Conservation (phyloP, 2,888 invertebrate species). For the Apamea epomidion region DNA sequence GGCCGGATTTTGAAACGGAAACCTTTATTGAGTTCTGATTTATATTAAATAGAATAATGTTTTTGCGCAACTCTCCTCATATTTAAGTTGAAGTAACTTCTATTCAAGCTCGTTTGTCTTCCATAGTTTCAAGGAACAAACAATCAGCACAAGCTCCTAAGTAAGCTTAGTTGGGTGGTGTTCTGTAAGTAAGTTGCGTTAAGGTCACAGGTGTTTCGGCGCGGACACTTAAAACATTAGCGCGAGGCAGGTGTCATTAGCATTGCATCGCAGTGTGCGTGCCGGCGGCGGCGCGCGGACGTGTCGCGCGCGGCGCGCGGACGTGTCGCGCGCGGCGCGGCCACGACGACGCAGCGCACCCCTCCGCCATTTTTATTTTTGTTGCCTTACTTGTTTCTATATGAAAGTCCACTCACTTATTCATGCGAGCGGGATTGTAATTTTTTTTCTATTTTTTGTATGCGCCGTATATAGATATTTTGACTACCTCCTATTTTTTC, state of each 20-base stretch:
- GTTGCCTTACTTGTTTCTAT: conserved; percentile 86
- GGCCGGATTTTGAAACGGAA: not conserved
- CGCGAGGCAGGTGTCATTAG: conserved; percentile 47
- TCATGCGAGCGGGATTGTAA: conserved; percentile 89
- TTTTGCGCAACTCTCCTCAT: not conserved
- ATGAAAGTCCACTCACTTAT: conserved; percentile 89
- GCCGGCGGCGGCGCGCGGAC: conserved; percentile 35
- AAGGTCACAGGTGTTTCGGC: conserved; percentile 48
- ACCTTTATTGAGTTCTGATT: conserved; percentile 5
- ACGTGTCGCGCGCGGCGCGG: conserved; percentile 48
- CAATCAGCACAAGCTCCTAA: conserved; percentile 16
- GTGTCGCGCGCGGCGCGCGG: conserved; percentile 50
- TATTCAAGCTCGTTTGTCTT: conserved; percentile 26
- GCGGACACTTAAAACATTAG: conserved; percentile 39
- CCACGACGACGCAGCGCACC: conserved; percentile 63
- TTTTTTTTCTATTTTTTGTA: conserved; percentile 86
- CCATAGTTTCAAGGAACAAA: conserved; percentile 9
- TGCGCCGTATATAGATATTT: conserved; percentile 89
- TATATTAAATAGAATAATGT: not conserved
- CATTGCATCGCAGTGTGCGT: conserved; percentile 42
- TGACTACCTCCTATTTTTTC: conserved; percentile 89
- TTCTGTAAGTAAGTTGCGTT: conserved; percentile 15
- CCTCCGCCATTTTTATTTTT: conserved; percentile 79
- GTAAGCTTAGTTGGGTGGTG: conserved; percentile 7
- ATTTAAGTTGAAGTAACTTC: conserved; percentile 12